These are phyloP conservation scores for Sericinus montela DNA, from an alignment of 2,888 invertebrate genomes.

Conservation along the genomic window DNA sequence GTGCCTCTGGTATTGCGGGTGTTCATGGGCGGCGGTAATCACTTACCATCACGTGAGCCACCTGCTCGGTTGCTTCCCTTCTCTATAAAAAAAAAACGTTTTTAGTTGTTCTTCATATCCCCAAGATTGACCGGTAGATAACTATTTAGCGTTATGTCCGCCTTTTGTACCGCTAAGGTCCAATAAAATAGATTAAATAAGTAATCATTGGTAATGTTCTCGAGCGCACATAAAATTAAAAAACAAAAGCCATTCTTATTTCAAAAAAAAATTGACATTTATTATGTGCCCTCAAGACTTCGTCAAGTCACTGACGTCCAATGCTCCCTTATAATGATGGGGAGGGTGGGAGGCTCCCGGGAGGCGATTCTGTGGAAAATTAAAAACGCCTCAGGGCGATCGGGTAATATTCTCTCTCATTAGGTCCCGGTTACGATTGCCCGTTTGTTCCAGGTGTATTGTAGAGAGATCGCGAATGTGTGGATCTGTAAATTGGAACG, in stretches of 20 bases:
- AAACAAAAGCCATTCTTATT: background rate
- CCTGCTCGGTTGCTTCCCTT: no score
- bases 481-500: conserved; percentile 16
- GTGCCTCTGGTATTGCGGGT: no score
- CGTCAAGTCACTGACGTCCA: conserved; percentile 11
- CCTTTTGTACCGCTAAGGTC: no score
- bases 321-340: conserved; percentile 16
- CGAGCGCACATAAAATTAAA: no score
- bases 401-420: conserved; percentile 66
- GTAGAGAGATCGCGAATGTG: conserved; percentile 23
- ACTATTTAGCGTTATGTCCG: no score
- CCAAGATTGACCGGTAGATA: no score
- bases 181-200: no score
- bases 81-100: no score
- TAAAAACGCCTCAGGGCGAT: conserved; percentile 74
- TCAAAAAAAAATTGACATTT: background rate
- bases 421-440: conserved; percentile 54
- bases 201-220: no score
- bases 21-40: no score
- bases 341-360: conserved; percentile 21
- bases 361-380: conserved; percentile 74
- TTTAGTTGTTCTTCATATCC: no score
- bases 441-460: conserved; percentile 56
- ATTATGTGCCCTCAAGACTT: background rate
- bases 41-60: no score